Conservation (phyloP, 2,113 vertebrate genomes). For the Dasypus novemcinctus region DNA sequence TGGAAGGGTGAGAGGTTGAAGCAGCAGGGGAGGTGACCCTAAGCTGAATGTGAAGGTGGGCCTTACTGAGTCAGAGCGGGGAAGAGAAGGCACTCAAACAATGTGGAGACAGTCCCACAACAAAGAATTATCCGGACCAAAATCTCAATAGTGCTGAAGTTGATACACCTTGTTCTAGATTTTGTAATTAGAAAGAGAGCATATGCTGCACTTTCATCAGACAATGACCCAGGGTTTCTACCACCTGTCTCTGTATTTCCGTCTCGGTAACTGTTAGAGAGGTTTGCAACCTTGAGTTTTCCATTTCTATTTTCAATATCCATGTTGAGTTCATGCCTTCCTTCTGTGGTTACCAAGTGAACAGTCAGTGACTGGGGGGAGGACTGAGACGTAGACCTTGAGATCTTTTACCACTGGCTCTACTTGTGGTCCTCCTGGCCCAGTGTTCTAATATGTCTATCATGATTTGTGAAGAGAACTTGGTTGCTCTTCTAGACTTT, state of each 20-base stretch:
- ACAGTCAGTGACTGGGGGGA: background rate
- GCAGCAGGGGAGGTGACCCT: background rate
- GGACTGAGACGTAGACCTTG: background rate
- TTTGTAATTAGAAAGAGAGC: background rate
- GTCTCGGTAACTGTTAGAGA: background rate
- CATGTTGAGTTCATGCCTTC: background rate
- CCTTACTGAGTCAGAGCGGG: background rate
- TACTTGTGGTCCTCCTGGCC: background rate
- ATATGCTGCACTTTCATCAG: background rate
- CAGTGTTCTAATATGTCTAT: background rate
- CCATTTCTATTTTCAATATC: background rate
- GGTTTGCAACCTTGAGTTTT: slow-evolving; percentile 6
- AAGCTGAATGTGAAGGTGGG: background rate
- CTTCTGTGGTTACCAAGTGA: background rate
- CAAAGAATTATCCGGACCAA: no score
- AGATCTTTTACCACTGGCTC: background rate
- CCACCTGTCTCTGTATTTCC: background rate
- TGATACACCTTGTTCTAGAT: background rate
- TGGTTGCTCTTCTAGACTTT: background rate
- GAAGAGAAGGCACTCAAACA: background rate
- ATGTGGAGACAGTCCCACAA: no score
- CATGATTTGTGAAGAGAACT: background rate
- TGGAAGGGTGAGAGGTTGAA: background rate
- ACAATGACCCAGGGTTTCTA: background rate
- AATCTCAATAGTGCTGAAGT: no score